Base-by-base conservation (phyloP, 1,140 invertebrate species). In the Onthophagus taurus region DNA sequence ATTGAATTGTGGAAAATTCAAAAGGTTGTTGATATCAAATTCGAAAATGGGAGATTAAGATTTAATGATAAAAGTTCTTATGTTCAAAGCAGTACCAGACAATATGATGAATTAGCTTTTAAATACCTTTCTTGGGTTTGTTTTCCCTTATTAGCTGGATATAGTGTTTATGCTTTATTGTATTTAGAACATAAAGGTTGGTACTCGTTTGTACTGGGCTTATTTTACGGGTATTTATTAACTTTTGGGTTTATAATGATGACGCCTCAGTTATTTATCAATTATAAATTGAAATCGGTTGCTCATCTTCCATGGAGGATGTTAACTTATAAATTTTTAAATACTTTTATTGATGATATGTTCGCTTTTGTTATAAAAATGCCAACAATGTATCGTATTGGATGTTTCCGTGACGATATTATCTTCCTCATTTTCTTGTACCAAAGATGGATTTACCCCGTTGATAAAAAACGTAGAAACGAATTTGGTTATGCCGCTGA, bases 201-300 rank as follows among this genome's bases (percentile, higher is more conserved):
- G 96, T 65, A 65, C 47, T 80, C 69, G 69, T 93, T 85, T 66
- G 72, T 92, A 9, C 69, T 94, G 0, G 78, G 82, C 56, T 96
- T 99, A 86, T 75, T 98, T 9, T 99, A 99, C 69, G 96, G 97
- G 43, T 99, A 97, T 67, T 70, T 99, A 14, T 69, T 99, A 30
- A 99, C 93, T 4, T 99, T 99, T 69, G 97, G 96, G 42, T 99
- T 99, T 60, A 99, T 99, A 37, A 95, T 97, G 90, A 99, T 99
- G 96, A 99, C 95, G 4, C 95, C 96, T 6, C 95, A 98, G 64
- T 66, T 99, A 31, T 99, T 99, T 60, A 99, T 99, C 47, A 99
- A 99, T 67, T 99, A 99, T 65, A 99, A 99, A 70, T 64, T 99
- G 31, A 98, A 99, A 64, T 98, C 94, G 13, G 95, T 99, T 0